Percentiles rank a stretch among this genome's conserved stretches.
Conservation (phyloP, 2,888 invertebrate genomes). For the Melitaea athalia region DNA sequence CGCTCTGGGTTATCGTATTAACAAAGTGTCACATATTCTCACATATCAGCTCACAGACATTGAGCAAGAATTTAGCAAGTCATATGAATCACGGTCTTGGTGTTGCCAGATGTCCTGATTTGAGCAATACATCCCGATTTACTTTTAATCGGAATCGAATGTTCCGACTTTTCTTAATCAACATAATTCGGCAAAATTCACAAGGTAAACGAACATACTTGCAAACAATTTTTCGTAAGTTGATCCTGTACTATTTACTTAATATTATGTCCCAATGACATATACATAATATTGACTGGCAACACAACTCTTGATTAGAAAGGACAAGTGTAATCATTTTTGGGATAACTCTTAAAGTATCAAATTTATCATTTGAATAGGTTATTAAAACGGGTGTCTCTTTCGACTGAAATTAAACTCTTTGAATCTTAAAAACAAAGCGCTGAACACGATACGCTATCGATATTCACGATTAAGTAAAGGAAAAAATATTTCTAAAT, state of each 20-base stretch:
- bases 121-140: too few relatives aligned
- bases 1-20: slow-evolving; percentile 18
- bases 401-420: neutral
- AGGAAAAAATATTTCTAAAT: neutral
- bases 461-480: neutral
- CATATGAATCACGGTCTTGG: slow-evolving; percentile 22
- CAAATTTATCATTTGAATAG: neutral
- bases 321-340: neutral
- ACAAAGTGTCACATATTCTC: slow-evolving; percentile 46
- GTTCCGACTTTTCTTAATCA: too few relatives aligned
- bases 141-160: too few relatives aligned
- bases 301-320: neutral
- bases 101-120: neutral
- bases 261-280: too few relatives aligned
- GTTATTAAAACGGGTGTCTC: neutral
- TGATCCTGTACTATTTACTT: too few relatives aligned
- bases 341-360: neutral
- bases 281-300: too few relatives aligned
- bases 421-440: neutral
- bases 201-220: too few relatives aligned
- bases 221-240: too few relatives aligned
- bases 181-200: too few relatives aligned
- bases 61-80: slow-evolving; percentile 43
- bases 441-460: neutral
- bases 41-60: slow-evolving; percentile 48